Evolutionary conservation across 2,888 invertebrate genomes (phyloP).

Genomic region (Lepidochitona cinerea): DNA sequence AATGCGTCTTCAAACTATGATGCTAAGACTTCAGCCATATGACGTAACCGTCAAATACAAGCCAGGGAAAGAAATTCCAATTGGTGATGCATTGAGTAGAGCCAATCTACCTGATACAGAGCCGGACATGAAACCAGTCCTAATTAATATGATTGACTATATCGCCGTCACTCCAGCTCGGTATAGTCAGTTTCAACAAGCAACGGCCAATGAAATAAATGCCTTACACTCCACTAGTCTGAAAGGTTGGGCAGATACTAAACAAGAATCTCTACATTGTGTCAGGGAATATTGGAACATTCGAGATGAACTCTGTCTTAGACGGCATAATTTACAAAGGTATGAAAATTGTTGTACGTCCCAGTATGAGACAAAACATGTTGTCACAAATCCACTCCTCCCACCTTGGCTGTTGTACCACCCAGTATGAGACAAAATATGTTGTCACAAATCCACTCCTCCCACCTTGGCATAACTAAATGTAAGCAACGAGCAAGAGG

Average conservation of each 20-base stretch:
- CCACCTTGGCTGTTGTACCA: too few species aligned
- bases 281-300: conserved; percentile 25
- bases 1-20: conserved; percentile 21
- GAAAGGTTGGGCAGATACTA: conserved; percentile 29
- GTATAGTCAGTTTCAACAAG: conserved; percentile 8
- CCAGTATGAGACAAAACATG: too few species aligned
- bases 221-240: conserved; percentile 14
- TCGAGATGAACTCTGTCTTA: conserved; percentile 31
- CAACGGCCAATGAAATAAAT: conserved; percentile 15
- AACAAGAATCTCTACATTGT: conserved; percentile 20
- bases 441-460: too few species aligned
- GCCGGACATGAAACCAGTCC: conserved; percentile 10
- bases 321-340: too few species aligned
- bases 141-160: conserved; percentile 16
- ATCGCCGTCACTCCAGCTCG: not conserved
- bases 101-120: conserved; percentile 12
- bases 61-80: conserved; percentile 19
- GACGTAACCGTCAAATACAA: conserved; percentile 23
- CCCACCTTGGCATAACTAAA: too few species aligned
- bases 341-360: too few species aligned
- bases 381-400: too few species aligned
- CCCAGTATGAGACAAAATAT: too few species aligned
- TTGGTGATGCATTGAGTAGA: conserved; percentile 17
- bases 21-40: conserved; percentile 25
- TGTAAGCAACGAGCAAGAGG: too few species aligned